phyloP scores from a whole-genome alignment of 2,888 invertebrate genomes.

The Argyresthia albistria region DNA sequence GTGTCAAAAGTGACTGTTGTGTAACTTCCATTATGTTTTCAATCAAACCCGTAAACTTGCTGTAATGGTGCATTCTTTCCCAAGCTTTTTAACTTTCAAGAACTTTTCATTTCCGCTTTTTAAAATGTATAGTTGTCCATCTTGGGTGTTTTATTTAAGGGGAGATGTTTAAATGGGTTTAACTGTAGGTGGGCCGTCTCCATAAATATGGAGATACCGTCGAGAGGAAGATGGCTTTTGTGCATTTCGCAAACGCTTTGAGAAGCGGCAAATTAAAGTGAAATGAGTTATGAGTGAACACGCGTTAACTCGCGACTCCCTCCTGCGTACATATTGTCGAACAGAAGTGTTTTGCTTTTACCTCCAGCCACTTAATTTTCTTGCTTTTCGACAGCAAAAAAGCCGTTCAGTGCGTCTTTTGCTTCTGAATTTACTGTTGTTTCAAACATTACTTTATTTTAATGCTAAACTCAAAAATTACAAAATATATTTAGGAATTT shows the following conservation, averaged over 20 bases:
- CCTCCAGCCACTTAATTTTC: not conserved
- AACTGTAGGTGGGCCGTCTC: not conserved
- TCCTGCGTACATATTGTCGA: not conserved
- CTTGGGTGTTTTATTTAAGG: too few relatives aligned
- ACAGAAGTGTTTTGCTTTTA: not conserved
- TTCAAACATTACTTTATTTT: not conserved
- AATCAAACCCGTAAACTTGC: not conserved
- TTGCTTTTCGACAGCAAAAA: not conserved
- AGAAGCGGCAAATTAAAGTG: slow-evolving; percentile 4
- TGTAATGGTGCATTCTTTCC: too few relatives aligned
- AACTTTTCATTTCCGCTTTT: too few relatives aligned
- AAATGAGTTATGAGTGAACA: slow-evolving; percentile 1
- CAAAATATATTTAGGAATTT: too few relatives aligned
- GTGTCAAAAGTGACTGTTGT: not conserved
- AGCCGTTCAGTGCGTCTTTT: not conserved
- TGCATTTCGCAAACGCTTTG: not conserved
- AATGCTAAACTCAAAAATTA: not conserved
- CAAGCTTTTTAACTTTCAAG: too few relatives aligned
- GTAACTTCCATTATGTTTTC: not conserved
- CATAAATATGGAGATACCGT: not conserved
- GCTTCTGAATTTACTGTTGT: too few relatives aligned
- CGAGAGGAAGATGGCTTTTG: not conserved
- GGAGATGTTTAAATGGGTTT: not conserved
- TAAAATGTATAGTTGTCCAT: too few relatives aligned
- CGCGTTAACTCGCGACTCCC: not conserved